Conservation (phyloP, 2,797 vertebrate species). For the Poecilia velifera region DNA sequence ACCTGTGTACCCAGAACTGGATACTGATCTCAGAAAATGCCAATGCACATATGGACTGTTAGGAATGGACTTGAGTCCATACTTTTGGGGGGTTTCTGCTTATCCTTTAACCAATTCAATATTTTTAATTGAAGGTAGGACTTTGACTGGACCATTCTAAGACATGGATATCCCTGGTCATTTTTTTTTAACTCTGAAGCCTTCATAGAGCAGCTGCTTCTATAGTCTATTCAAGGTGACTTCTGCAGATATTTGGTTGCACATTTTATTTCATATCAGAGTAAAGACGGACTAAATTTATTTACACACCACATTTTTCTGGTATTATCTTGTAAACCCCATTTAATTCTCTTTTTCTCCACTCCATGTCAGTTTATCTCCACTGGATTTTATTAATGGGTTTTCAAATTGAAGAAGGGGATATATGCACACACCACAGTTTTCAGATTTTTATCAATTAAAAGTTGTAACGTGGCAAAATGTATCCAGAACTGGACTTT, state of each 20-base stretch:
- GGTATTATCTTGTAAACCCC: background rate
- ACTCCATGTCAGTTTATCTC: background rate
- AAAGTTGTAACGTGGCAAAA: background rate
- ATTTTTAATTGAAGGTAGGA: background rate
- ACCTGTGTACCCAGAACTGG: constrained; percentile 8
- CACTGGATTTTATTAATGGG: background rate
- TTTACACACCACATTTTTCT: background rate
- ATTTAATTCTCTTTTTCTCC: background rate
- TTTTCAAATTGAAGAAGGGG: background rate
- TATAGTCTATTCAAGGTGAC: background rate
- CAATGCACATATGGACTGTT: background rate
- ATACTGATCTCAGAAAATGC: constrained; percentile 31
- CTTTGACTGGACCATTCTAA: background rate
- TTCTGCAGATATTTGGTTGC: background rate
- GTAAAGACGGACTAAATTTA: background rate
- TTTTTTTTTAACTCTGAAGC: background rate
- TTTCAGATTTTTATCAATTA: background rate
- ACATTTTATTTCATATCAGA: background rate
- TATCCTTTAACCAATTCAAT: background rate
- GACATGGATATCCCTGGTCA: background rate
- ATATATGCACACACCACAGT: background rate
- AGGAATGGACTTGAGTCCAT: background rate
- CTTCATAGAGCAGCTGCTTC: background rate
- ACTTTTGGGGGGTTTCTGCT: background rate
- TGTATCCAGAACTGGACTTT: constrained; percentile 23